A percentile compares a stretch with the other conserved stretches of the same genome.
Evolutionary conservation across 2,888 invertebrate species (phyloP).

Genomic region (Syrphus vitripennis): DNA sequence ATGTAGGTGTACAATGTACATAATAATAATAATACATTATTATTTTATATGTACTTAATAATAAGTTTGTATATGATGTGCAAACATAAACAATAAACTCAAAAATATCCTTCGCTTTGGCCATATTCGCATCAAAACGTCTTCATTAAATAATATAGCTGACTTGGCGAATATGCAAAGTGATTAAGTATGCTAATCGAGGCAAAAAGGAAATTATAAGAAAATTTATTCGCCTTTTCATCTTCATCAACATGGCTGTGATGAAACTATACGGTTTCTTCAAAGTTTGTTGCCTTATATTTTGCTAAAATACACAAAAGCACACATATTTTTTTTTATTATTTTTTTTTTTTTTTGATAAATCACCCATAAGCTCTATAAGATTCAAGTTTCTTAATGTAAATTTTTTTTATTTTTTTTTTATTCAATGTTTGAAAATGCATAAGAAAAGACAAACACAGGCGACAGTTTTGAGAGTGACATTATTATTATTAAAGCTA

Average conservation of each 20-base stretch:
- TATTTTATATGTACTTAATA: neutral
- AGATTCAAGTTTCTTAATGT: neutral
- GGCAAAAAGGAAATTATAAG: slow-evolving; percentile 60
- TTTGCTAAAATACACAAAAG: neutral
- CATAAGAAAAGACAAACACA: slow-evolving; percentile 2
- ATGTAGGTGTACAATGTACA: no score
- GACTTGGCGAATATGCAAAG: slow-evolving; percentile 48
- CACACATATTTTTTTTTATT: neutral
- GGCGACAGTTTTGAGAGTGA: neutral
- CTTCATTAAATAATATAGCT: slow-evolving; percentile 55
- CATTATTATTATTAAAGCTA: neutral
- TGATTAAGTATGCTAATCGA: slow-evolving; percentile 63
- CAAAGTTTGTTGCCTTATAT: slow-evolving; percentile 44
- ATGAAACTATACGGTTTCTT: neutral
- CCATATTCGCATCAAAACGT: slow-evolving; percentile 47
- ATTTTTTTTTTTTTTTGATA: neutral
- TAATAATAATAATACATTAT: neutral
- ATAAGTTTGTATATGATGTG: neutral
- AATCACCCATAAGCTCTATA: neutral
- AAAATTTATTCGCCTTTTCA: slow-evolving; percentile 60
- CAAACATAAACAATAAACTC: neutral
- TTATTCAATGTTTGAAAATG: neutral
- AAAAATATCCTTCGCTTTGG: slow-evolving; percentile 17
- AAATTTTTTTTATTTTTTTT: neutral
- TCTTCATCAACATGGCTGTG: slow-evolving; percentile 25